Percentiles rank a stretch among this genome's conserved stretches.
These are phyloP conservation scores for Thalassophryne amazonica DNA, from an alignment of 2,797 vertebrate species.

Conservation along the genomic window DNA sequence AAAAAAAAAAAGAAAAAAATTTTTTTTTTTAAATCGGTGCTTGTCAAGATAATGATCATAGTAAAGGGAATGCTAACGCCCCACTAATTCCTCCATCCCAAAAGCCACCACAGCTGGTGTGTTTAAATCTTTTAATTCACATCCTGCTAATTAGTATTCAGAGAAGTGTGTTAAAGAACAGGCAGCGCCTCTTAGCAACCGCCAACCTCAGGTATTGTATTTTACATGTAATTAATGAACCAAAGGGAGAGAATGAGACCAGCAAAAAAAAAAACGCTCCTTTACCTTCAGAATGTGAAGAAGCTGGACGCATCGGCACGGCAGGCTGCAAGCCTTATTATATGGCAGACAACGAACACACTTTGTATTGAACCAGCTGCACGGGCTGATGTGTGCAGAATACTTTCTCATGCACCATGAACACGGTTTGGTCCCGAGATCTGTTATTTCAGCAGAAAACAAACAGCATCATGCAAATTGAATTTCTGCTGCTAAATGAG, in stretches of 20 bases:
- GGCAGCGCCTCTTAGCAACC: slow-evolving; percentile 63
- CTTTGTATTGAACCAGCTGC: slow-evolving; percentile 63
- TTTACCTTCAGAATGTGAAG: slow-evolving; percentile 34
- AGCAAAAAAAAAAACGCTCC: slow-evolving; percentile 49
- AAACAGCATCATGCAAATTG: slow-evolving; percentile 62
- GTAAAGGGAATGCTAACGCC: slow-evolving; percentile 77
- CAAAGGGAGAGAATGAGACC: slow-evolving; percentile 32
- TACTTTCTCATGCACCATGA: slow-evolving; percentile 55
- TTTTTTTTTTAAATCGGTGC: no score
- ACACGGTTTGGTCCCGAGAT: slow-evolving; percentile 44
- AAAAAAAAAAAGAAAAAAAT: no score
- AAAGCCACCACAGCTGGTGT: slow-evolving; percentile 78
- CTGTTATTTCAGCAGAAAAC: slow-evolving; percentile 58
- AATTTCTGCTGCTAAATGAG: slow-evolving; percentile 42
- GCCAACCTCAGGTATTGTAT: slow-evolving; percentile 73
- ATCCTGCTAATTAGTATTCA: slow-evolving; percentile 80
- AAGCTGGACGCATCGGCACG: slow-evolving; percentile 26
- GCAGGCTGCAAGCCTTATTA: slow-evolving; percentile 38
- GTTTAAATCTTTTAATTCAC: slow-evolving; percentile 80
- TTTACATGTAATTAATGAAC: slow-evolving; percentile 74
- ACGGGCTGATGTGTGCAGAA: slow-evolving; percentile 49
- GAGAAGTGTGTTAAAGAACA: slow-evolving; percentile 63
- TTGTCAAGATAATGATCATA: slow-evolving; percentile 80
- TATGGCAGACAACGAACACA: slow-evolving; percentile 50
- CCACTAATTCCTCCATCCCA: slow-evolving; percentile 79